Evolutionary conservation across 2,797 vertebrate species (phyloP).

Genomic region (Lutjanus argentimaculatus): DNA sequence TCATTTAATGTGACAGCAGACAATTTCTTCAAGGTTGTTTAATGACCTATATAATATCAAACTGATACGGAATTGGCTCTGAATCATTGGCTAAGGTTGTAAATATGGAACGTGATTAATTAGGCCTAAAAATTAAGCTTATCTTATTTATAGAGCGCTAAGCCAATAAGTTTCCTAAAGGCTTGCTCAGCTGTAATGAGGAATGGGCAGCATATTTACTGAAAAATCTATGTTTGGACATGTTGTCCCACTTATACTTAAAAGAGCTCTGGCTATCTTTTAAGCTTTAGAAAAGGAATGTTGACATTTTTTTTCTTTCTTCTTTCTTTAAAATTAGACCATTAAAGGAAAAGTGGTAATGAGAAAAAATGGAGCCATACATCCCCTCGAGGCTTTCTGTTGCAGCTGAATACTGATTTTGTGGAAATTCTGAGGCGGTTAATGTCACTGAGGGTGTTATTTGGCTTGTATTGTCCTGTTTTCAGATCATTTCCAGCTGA

Average conservation of each 20-base stretch:
- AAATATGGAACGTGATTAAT: conserved; percentile 58
- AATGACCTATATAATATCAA: conserved; percentile 32
- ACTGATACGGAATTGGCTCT: conserved; percentile 11
- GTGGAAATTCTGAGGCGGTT: conserved; percentile 8
- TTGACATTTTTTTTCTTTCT: neutral
- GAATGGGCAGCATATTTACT: conserved; percentile 48
- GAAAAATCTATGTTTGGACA: conserved; percentile 65
- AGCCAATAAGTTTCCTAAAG: conserved; percentile 56
- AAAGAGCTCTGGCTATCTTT: conserved; percentile 39
- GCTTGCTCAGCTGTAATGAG: conserved; percentile 66
- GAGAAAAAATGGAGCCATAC: conserved; percentile 37
- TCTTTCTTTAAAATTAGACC: conserved; percentile 48
- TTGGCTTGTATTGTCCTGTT: conserved; percentile 27
- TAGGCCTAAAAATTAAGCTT: conserved; percentile 49
- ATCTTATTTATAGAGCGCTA: conserved; percentile 57
- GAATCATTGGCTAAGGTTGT: conserved; percentile 38
- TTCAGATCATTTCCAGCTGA: conserved; percentile 4
- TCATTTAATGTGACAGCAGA: conserved; percentile 10
- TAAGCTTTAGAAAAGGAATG: conserved; percentile 27
- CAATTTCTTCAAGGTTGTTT: conserved; percentile 29
- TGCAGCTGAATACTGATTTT: conserved; percentile 41
- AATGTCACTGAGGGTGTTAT: conserved; percentile 37
- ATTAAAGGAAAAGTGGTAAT: conserved; percentile 58
- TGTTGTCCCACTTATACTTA: conserved; percentile 57
- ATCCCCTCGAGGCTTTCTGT: conserved; percentile 20